Evolutionary conservation across 1,140 invertebrate species (phyloP).

Genomic region (Ruditapes philippinarum): DNA sequence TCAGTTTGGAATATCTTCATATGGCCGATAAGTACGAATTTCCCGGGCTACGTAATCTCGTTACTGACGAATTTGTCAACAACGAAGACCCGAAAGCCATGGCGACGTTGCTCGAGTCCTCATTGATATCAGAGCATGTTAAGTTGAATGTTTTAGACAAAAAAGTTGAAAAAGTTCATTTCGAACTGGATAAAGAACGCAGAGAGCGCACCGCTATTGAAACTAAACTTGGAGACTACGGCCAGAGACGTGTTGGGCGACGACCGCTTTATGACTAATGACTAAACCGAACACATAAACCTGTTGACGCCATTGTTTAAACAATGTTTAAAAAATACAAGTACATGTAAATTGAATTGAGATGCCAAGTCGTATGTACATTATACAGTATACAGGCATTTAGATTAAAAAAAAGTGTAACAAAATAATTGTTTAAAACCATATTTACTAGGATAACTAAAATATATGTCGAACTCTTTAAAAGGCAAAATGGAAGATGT

Average conservation of each 20-base stretch:
- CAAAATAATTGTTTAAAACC: too few relatives aligned
- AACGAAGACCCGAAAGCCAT: slow-evolving; percentile 45
- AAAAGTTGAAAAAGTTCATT: slow-evolving; percentile 58
- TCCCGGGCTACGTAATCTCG: slow-evolving; percentile 16
- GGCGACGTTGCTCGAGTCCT: slow-evolving; percentile 14
- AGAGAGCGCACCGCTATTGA: slow-evolving; percentile 63
- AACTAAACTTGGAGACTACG: slow-evolving; percentile 55
- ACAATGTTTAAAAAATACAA: too few relatives aligned
- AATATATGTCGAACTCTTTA: too few relatives aligned
- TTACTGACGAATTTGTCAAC: slow-evolving; percentile 58
- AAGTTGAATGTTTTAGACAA: slow-evolving; percentile 60
- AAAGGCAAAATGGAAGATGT: too few relatives aligned
- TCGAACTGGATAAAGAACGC: slow-evolving; percentile 61
- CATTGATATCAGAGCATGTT: slow-evolving; percentile 51
- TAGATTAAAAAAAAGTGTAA: too few relatives aligned
- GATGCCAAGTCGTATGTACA: too few relatives aligned
- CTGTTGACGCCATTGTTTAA: too few relatives aligned
- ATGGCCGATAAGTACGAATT: slow-evolving; percentile 63
- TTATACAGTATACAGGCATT: too few relatives aligned
- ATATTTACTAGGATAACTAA: too few relatives aligned
- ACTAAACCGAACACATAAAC: too few relatives aligned
- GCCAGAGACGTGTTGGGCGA: slow-evolving; percentile 26
- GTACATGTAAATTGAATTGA: too few relatives aligned
- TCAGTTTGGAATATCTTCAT: slow-evolving; percentile 52
- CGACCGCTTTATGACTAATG: background rate